A percentile compares a stretch with the other conserved stretches of the same genome.
Evolutionary conservation across 2,888 invertebrate genomes (phyloP).

Genomic region (Celastrina argiolus): DNA sequence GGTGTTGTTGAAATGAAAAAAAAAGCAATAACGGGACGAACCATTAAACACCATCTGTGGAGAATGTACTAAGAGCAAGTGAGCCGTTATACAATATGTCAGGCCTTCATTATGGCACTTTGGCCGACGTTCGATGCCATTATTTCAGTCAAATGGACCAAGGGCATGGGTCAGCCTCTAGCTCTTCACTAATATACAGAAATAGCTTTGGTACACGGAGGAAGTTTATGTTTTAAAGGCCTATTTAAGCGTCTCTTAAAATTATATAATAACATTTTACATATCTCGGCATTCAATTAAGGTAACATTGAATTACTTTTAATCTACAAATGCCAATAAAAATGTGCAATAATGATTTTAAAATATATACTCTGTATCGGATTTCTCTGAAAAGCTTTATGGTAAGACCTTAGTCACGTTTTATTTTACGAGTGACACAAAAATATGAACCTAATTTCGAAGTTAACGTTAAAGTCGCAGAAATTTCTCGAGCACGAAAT

Average conservation of each 20-base stretch:
- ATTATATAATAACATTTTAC: not conserved
- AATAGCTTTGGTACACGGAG: conserved; percentile 30
- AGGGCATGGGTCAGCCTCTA: conserved; percentile 29
- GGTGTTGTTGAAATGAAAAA: not conserved
- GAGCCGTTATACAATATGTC: conserved; percentile 26
- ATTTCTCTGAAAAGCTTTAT: not conserved
- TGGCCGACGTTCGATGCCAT: conserved; percentile 31
- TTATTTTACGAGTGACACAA: conserved; percentile 8
- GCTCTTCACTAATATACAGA: conserved; percentile 21
- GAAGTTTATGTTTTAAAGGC: conserved; percentile 24
- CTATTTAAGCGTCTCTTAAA: not conserved
- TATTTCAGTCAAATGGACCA: conserved; percentile 33
- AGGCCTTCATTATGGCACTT: conserved; percentile 30
- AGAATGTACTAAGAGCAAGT: conserved; percentile 1
- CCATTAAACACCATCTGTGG: conserved; percentile 1
- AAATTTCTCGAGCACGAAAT: conserved; percentile 4
- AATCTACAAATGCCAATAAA: too few species aligned
- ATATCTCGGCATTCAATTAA: too few species aligned
- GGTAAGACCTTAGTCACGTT: not conserved
- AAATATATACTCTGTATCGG: too few species aligned
- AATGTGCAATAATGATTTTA: too few species aligned
- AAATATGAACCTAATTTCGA: conserved; percentile 3
- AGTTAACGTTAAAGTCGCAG: conserved; percentile 5
- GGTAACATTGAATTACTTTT: too few species aligned
- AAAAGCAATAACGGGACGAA: not conserved